Conservation (phyloP, 2,888 invertebrate species). For the Acronicta alni region DNA sequence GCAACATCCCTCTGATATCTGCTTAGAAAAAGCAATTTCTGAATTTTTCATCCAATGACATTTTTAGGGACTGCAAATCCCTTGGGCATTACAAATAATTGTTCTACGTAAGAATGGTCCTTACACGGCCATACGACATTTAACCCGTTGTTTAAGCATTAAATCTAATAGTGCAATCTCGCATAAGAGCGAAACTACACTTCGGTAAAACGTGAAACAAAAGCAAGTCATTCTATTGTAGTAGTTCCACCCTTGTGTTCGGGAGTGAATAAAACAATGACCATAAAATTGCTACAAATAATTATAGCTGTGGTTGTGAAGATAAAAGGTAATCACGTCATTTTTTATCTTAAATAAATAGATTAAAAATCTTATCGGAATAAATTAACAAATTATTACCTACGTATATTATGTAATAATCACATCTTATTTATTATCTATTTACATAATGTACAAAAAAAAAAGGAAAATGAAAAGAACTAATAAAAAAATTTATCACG, state of each 20-base stretch:
- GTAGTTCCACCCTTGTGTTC: slow-evolving; percentile 35
- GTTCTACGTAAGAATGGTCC: background rate
- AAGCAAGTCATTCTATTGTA: slow-evolving; percentile 48
- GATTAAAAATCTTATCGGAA: background rate
- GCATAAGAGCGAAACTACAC: slow-evolving; percentile 43
- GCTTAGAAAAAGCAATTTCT: background rate
- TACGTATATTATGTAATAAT: too few species aligned
- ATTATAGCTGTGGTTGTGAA: slow-evolving; percentile 35
- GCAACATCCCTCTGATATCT: background rate
- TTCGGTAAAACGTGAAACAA: slow-evolving; percentile 44
- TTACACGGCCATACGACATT: background rate
- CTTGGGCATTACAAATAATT: background rate
- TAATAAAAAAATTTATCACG: too few species aligned
- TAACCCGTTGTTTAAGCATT: slow-evolving; percentile 16
- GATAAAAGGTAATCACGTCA: slow-evolving; percentile 44
- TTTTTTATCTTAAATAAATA: background rate
- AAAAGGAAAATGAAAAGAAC: too few species aligned
- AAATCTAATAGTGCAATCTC: slow-evolving; percentile 49
- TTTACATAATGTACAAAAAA: too few species aligned
- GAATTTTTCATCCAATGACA: too few species aligned
- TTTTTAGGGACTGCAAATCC: background rate
- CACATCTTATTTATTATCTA: too few species aligned
- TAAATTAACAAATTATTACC: too few species aligned
- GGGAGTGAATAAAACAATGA: slow-evolving; percentile 40
- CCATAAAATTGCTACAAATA: slow-evolving; percentile 39